Evolutionary conservation across 2,797 vertebrate species (phyloP).

Genomic region (Sebastes hubbsi): DNA sequence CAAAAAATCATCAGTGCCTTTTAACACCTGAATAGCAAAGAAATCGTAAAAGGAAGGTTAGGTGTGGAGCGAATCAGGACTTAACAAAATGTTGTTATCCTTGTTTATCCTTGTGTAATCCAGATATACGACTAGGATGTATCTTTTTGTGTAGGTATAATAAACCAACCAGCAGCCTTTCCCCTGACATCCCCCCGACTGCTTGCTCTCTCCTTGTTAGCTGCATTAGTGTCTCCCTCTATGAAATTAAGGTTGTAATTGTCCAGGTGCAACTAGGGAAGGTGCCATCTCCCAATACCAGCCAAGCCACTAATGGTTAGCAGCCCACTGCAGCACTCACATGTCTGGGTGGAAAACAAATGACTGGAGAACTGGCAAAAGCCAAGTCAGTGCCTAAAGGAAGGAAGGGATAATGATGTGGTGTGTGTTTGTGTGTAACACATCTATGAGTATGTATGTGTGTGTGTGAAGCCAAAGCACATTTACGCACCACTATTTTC

Average conservation of each 20-base stretch:
- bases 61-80: background rate
- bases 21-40: conserved; percentile 8
- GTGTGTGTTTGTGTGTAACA: background rate
- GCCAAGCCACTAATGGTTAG: conserved; percentile 44
- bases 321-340: conserved; percentile 31
- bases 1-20: conserved; percentile 2
- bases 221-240: conserved; percentile 42
- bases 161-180: conserved; percentile 23
- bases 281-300: conserved; percentile 47
- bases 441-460: conserved; percentile 8
- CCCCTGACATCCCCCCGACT: conserved; percentile 15
- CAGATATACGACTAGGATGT: conserved; percentile 11
- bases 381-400: conserved; percentile 30
- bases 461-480: background rate
- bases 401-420: conserved; percentile 50
- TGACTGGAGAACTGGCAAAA: conserved; percentile 28
- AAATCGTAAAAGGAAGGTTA: background rate
- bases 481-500: background rate
- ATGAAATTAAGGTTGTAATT: conserved; percentile 60
- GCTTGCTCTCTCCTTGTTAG: conserved; percentile 37
- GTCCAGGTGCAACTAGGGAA: conserved; percentile 55
- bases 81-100: conserved; percentile 7
- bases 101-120: conserved; percentile 17
- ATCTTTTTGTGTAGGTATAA: conserved; percentile 9
- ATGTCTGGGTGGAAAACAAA: conserved; percentile 32